Evolutionary conservation across 1,140 invertebrate genomes (phyloP), one percentile per base, ranked within the genome.

Genomic region (Cheumatopsyche charites): DNA sequence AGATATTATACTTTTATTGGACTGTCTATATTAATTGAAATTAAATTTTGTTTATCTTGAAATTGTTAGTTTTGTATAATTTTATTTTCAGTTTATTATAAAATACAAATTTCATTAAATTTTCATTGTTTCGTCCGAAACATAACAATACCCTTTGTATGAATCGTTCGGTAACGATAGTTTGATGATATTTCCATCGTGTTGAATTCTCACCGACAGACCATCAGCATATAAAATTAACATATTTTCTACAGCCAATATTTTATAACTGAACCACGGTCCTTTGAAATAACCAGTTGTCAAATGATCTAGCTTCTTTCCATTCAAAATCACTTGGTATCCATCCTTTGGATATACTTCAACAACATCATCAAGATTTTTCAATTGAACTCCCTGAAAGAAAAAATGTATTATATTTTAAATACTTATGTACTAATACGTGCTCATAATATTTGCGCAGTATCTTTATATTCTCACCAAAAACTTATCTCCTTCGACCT

Each of bases 181-280:
- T 25, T 58, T 58, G 12, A 58, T 25, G 11, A n/a, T 12, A 58
- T 25, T 58, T 25, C 23, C 55, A 58, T 7, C 13, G 12, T 58
- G 3, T 12, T 58, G 11, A 21, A 58, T 58, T 4, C 21, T 19
- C 13, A 58, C 25, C 7, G 2, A 9, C 9, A 58, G 7, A 7
- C 12, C 25, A 13, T 58, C 6, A 2, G 25, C 23, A 13, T 25
- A 9, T 26, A 58, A 58, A 25, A 58, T 19, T 19, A 58, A 25
- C 13, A 21, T 26, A 25, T 26, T 17, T 25, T 47, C 23, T 9
- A 13, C 13, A 52, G 15, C 13, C 13, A 25, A 36, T 45, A 63
- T 62, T 62, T 65, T 70, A 47, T 67, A 74, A 23, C 67, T 55
- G 36, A 74, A 74, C 49, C 41, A 70, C 3, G 62, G n/a, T 26